Evolutionary conservation across 2,113 vertebrate species (phyloP), one percentile per base, ranked within the genome.

Genomic region (Perognathus longimembris): DNA sequence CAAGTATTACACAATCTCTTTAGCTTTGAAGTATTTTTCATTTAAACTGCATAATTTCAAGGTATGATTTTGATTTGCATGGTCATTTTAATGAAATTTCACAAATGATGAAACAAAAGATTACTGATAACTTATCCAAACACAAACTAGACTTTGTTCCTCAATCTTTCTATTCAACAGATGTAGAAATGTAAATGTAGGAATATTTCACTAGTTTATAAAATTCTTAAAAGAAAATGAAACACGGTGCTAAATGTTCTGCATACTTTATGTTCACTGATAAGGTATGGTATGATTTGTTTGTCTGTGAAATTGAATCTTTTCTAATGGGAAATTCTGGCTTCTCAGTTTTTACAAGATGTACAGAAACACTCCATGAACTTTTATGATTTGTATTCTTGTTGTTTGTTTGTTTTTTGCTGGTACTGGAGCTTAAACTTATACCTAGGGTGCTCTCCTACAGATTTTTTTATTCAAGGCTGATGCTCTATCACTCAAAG

Each of bases 41-140:
- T 86, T 86, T 85, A 36, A 89, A 90, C 93, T 76, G 1, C 17
- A 2, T 40, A 81, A 20, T 34, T 94, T 83, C 45, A 80, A 76
- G 40, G 83, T 63, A 63, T 69, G 11, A 4, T 7, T 24, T 70
- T 83, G 2, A 81, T 74, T 71, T 81, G 7, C 45, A 91, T 20
- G 22, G 74, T 87, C 26, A 50, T 42, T 71, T 85, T 71, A 85
- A 94, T 76, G 59, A 76, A 69, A 57, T 3, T 83, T 66, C 22
- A 88, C 76, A 83, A 80, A 73, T 22, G 34, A 83, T 84, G 54
- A 77, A 85, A 63, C 6, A 63, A 38, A 95, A 69, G 54, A 57
- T 59, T 73, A 14, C 57, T 26, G n/a, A 54, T 83, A 80, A 40
- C 5, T 64, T 28, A 5, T 75, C 7, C 15, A 92, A 85, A 75